phyloP scores from a whole-genome alignment of 2,888 invertebrate genomes.

The Pristionchus maxplancki region DNA sequence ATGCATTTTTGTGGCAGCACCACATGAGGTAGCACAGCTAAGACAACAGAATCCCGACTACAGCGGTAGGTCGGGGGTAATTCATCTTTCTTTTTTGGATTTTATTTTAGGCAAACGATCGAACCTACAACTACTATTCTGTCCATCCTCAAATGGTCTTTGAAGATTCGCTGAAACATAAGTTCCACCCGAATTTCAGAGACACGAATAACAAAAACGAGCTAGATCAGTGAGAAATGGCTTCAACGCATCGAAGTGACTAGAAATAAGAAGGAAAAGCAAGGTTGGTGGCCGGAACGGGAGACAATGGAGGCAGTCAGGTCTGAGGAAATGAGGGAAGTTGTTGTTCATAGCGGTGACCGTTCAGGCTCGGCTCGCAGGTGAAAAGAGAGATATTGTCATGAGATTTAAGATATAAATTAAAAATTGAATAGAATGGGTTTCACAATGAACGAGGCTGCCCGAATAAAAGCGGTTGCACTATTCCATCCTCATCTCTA shows the following conservation, averaged over 20 bases:
- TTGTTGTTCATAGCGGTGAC: neutral
- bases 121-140: too few species aligned
- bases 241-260: neutral
- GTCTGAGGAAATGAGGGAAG: neutral
- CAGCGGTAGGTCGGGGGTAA: neutral
- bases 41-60: conserved; percentile 18
- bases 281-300: neutral
- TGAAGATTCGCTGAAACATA: too few species aligned
- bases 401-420: too few species aligned
- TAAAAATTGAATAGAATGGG: neutral
- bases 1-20: neutral
- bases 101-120: neutral
- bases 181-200: too few species aligned
- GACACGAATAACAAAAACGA: too few species aligned
- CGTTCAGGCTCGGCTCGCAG: neutral
- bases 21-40: neutral
- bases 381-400: too few species aligned
- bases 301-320: neutral
- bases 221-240: neutral
- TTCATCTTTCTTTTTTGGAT: neutral
- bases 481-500: too few species aligned
- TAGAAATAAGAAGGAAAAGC: neutral
- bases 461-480: too few species aligned
- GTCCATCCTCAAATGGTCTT: too few species aligned
- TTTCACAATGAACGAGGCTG: neutral